phyloP scores from a whole-genome alignment of 2,797 vertebrate genomes.

The Lepidocolaptes lacrymiger region DNA sequence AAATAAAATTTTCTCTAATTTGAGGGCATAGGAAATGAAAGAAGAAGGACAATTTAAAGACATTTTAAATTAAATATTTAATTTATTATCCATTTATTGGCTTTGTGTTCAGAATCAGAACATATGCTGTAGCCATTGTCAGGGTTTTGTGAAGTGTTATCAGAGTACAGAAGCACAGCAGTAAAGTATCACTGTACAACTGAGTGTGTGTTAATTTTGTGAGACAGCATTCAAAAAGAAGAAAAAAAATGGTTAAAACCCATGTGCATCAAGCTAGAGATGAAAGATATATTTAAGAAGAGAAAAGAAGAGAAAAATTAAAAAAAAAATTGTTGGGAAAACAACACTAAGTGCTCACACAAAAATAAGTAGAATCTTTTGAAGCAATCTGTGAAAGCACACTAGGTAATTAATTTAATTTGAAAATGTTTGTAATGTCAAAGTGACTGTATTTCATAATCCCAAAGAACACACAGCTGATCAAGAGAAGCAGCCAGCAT shows the following conservation, averaged over 20 bases:
- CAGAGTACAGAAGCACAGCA: background rate
- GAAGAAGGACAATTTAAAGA: background rate
- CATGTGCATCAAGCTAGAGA: background rate
- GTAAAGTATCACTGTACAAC: background rate
- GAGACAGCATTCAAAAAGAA: background rate
- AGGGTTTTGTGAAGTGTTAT: background rate
- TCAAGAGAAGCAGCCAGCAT: background rate
- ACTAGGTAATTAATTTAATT: background rate
- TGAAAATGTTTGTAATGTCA: background rate
- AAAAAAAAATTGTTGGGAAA: background rate
- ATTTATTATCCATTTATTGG: background rate
- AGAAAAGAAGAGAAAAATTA: background rate
- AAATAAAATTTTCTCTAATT: background rate
- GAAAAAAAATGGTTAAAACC: background rate
- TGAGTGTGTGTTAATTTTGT: background rate
- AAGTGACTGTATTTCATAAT: background rate
- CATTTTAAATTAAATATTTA: background rate
- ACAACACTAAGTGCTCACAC: background rate
- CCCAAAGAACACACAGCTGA: background rate
- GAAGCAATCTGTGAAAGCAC: background rate
- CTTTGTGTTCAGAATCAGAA: background rate
- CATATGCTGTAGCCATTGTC: background rate
- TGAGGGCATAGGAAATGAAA: background rate
- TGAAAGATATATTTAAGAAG: background rate
- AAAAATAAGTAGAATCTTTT: background rate